Evolutionary conservation across 1,140 invertebrate genomes (phyloP), one percentile per base, ranked within the genome.

Genomic region (Lysiphlebus fabarum): DNA sequence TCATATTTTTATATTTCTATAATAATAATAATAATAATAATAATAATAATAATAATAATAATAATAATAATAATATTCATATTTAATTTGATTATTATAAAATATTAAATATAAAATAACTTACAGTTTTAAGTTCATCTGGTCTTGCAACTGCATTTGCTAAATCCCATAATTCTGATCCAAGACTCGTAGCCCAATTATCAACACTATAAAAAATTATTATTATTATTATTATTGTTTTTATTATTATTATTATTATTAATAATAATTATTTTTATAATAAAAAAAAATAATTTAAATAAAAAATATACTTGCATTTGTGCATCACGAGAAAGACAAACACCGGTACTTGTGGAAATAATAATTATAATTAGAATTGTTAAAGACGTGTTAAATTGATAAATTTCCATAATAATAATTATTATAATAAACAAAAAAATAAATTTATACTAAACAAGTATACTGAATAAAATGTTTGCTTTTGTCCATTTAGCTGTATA

Each of bases 1-100:
- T 90, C 69, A 86, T 83, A 66, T 82, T 80, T 76, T 84, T 87
- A 71, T 92, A 92, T 78, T 84, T 85, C 87, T 38, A 9, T n/a
- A 56, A 36, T 45, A 38, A 40, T 9, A 38, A n/a, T 7, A 47
- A 45, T 56, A 44, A 36, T 56, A 6, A 10, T 26, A 42, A 11
- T 34, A 34, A 41, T 42, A 54, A 5, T 41, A n/a, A 12, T 9
- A 7, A 3, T 38, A 42, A 11, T 11, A n/a, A 10, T 50, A 10
- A 9, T 6, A 14, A 12, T 54, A 4, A 45, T 47, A 17, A 51
- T 36, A 36, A 42, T 43, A 17, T 51, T 51, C 4, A 36, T 7
- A 12, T 12, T 36, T 53, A 49, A 49, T 49, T 10, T 36, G 5
- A 47, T 53, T 12, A 45, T 56, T 49, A 9, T 1, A 50, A 38